A percentile compares a stretch with the other conserved stretches of the same genome.
These are phyloP conservation scores for Eilema sororculum DNA, from an alignment of 2,888 invertebrate genomes.

Conservation along the genomic window DNA sequence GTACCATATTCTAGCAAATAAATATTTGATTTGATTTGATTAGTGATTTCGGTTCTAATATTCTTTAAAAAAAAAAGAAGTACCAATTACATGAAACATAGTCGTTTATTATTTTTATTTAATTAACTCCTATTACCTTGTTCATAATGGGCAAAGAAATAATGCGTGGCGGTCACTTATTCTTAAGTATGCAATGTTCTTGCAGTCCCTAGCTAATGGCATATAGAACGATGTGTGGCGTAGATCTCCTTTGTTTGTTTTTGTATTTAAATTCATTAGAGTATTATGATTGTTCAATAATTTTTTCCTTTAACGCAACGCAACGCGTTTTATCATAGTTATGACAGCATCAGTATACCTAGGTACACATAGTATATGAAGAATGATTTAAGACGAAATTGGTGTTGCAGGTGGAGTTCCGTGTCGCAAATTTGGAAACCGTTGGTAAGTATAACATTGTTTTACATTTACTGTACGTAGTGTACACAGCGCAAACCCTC, in stretches of 20 bases:
- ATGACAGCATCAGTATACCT: background rate
- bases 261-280: background rate
- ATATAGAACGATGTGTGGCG: background rate
- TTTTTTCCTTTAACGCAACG: background rate
- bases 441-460: conserved; percentile 10
- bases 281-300: too few species aligned
- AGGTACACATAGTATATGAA: too few species aligned
- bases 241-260: too few species aligned
- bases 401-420: conserved; percentile 16
- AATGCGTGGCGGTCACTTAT: background rate
- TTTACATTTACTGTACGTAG: background rate
- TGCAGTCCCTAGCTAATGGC: too few species aligned
- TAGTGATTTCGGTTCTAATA: too few species aligned
- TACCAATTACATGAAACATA: background rate
- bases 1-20: too few species aligned
- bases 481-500: background rate
- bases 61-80: too few species aligned
- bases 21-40: too few species aligned
- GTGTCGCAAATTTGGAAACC: conserved; percentile 10
- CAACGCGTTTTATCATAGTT: background rate
- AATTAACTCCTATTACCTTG: background rate
- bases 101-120: background rate
- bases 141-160: background rate
- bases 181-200: background rate
- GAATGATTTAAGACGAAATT: background rate